Evolutionary conservation across 2,888 invertebrate species (phyloP).

Genomic region (Steinernema hermaphroditum): DNA sequence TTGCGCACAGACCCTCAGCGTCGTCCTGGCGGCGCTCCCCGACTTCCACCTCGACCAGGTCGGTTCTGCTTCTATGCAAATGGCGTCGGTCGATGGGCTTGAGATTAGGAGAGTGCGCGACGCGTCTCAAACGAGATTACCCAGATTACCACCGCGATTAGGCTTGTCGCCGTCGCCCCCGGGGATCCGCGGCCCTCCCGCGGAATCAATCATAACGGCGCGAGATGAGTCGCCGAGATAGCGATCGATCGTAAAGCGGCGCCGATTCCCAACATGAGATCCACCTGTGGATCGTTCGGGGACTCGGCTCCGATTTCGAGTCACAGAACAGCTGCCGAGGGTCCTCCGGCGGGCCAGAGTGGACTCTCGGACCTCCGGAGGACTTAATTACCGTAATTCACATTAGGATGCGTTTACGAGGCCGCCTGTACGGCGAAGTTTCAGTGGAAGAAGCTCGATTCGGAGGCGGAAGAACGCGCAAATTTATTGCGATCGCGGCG

Average conservation of each 20-base stretch:
- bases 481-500: no score
- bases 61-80: constrained; percentile 19
- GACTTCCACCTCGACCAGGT: constrained; percentile 21
- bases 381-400: constrained; percentile 27
- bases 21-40: constrained; percentile 14
- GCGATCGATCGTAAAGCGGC: constrained; percentile 23
- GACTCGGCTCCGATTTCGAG: neutral
- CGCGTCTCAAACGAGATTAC: constrained; percentile 25
- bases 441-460: neutral
- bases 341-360: neutral
- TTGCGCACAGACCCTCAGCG: constrained; percentile 36
- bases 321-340: constrained; percentile 26
- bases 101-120: constrained; percentile 27
- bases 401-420: constrained; percentile 27
- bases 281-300: neutral
- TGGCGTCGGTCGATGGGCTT: constrained; percentile 14
- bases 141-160: constrained; percentile 29
- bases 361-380: neutral
- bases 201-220: constrained; percentile 22
- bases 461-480: no score
- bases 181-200: neutral
- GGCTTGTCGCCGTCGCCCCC: neutral
- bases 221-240: constrained; percentile 23
- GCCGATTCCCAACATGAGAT: constrained; percentile 22
- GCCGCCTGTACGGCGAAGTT: constrained; percentile 20